These are phyloP conservation scores for Standfussiana lucernea DNA, from an alignment of 2,888 invertebrate genomes.

Conservation along the genomic window DNA sequence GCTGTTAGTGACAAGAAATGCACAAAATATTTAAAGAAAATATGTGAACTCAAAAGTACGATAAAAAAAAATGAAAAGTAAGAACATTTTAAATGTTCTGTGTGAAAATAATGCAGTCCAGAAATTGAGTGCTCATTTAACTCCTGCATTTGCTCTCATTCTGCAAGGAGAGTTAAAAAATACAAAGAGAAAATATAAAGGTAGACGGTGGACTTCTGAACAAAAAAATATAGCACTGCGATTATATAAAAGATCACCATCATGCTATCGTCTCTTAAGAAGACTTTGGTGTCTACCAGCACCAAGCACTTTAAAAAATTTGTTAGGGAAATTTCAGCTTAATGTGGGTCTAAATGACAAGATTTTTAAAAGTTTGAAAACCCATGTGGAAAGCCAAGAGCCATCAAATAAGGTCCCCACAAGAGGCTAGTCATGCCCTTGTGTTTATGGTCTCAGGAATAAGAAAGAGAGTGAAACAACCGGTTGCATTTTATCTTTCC, in stretches of 20 bases:
- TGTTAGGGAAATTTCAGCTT: neutral
- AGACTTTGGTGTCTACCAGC: neutral
- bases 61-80: neutral
- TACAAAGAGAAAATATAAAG: neutral
- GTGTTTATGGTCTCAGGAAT: conserved; percentile 4
- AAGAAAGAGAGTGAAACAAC: conserved; percentile 7
- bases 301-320: neutral
- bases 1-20: conserved; percentile 1
- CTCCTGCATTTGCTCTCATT: conserved; percentile 5
- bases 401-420: neutral
- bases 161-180: neutral
- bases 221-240: too few relatives aligned
- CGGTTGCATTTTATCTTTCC: conserved; percentile 2
- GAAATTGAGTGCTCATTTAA: neutral
- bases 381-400: neutral
- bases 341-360: neutral
- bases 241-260: too few relatives aligned
- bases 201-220: neutral
- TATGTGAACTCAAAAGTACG: neutral
- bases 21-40: conserved; percentile 1
- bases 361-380: conserved; percentile 1
- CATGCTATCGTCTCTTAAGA: neutral
- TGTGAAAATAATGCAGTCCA: conserved; percentile 1
- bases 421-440: conserved; percentile 1
- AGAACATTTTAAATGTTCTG: neutral